A percentile compares a stretch with the other conserved stretches of the same genome.
These are phyloP conservation scores for Hermaeophaga mercurialis DNA, from an alignment of 2,888 invertebrate genomes.

Conservation along the genomic window DNA sequence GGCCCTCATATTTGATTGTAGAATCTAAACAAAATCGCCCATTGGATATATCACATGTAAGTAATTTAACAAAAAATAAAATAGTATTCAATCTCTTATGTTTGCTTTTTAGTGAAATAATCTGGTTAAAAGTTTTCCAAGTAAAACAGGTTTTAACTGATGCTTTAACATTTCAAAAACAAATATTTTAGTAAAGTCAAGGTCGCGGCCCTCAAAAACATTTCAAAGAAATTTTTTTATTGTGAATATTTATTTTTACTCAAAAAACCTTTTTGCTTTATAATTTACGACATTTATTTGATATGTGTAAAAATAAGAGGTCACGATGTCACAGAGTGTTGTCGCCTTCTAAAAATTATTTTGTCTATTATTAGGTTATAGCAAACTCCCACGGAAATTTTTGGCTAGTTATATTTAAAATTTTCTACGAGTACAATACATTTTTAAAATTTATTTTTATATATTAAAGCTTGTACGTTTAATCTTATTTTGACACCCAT, in stretches of 20 bases:
- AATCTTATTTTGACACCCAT: no score
- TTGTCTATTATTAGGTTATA: slow-evolving; percentile 27
- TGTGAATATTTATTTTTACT: slow-evolving; percentile 7
- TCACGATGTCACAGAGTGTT: slow-evolving; percentile 29
- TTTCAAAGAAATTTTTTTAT: background rate
- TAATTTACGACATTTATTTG: slow-evolving; percentile 12
- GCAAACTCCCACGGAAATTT: slow-evolving; percentile 22
- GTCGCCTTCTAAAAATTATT: slow-evolving; percentile 28
- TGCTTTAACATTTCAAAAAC: no score
- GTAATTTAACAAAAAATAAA: slow-evolving; percentile 17
- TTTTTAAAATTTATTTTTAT: slow-evolving; percentile 13
- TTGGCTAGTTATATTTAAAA: slow-evolving; percentile 33
- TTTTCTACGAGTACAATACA: slow-evolving; percentile 31
- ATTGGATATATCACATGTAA: slow-evolving; percentile 49
- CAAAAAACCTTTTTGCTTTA: slow-evolving; percentile 4
- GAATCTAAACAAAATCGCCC: slow-evolving; percentile 48
- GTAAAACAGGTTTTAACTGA: no score
- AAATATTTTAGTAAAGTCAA: slow-evolving; percentile 1
- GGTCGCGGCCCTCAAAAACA: background rate
- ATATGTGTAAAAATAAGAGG: slow-evolving; percentile 25
- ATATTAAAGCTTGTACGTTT: no score
- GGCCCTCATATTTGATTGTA: slow-evolving; percentile 62
- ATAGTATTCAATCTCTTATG: no score
- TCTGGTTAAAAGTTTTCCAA: no score
- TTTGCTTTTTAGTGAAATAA: no score